Evolutionary conservation across 2,888 invertebrate species (phyloP), one percentile per base, ranked within the genome.

Genomic region (Protophormia terraenovae): DNA sequence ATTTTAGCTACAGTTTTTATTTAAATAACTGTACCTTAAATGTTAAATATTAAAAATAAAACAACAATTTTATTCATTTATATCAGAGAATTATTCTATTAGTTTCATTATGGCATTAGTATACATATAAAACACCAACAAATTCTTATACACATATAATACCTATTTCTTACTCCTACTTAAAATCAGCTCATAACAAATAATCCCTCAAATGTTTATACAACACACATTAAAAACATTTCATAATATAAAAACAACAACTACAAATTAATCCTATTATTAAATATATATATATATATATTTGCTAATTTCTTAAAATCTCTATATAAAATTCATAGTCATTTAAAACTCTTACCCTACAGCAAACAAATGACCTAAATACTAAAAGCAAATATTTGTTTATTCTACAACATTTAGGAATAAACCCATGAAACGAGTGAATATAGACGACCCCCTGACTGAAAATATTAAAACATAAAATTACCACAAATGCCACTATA

Each of bases 381-480:
- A 35, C 19, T 29, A 16, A 22, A 60, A 32, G 22, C 19, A 55
- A 55, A 77, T 55, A 67, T 47, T 55, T 77, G 32, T n/a, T 3
- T 47, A 47, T 1, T 1, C n/a, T 10, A 22, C 5, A n/a, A 12
- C 58, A 32, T n/a, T n/a, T n/a, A n/a, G n/a, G n/a, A 41, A 10
- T 24, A 45, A 22, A 27, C 14, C 16, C 24, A 32, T 27, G 32
- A 62, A 10, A 50, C 4, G 14, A 7, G 16, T 14, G 0, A 38
- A 16, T 12, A 22, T 22, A 35, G 8, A 35, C 50, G n/a, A n/a
- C n/a, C n/a, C 45, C n/a, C 41, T n/a, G 19, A 53, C 38, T 7
- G 29, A 58, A 67, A 58, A 45, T 77, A 67, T 45, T 41, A 55
- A 55, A 66, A 77, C 58, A 47, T 58, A 47, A 67, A 67, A 58